A percentile compares a stretch with the other conserved stretches of the same genome.
Conservation (phyloP, 30 jellyfish, hydroid and myxozoan species). For the Chironex yamaguchii region DNA sequence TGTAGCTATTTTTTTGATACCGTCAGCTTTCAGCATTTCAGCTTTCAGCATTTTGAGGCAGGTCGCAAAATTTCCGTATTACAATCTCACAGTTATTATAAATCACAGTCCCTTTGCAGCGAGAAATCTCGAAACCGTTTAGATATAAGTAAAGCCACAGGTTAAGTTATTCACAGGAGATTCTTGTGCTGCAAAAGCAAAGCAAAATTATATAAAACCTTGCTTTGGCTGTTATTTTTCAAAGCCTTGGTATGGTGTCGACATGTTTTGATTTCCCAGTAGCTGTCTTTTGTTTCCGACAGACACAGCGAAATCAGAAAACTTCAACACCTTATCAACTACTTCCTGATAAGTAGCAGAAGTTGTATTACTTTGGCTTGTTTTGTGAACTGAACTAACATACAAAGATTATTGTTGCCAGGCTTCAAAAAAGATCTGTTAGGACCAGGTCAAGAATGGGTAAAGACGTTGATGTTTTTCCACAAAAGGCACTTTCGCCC, state of each 20-base stretch:
- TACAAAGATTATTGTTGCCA: conserved; percentile 37
- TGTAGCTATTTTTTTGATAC: too few relatives aligned
- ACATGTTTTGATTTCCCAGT: conserved; percentile 35
- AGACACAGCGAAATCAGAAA: conserved; percentile 43
- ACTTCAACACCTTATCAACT: conserved; percentile 15
- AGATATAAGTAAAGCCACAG: too few relatives aligned
- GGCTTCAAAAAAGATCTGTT: conserved; percentile 38
- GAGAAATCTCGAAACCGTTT: too few relatives aligned
- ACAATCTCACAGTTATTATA: background rate
- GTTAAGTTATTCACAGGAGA: conserved; percentile 14
- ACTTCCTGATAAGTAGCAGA: background rate
- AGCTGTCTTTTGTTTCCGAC: conserved; percentile 44
- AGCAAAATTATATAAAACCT: conserved; percentile 17
- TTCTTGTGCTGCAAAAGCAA: conserved; percentile 22
- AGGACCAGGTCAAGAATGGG: conserved; percentile 37
- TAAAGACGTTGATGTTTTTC: conserved; percentile 18
- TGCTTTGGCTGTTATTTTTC: conserved; percentile 24
- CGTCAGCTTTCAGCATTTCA: too few relatives aligned
- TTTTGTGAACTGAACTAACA: conserved; percentile 32
- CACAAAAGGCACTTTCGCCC: conserved; percentile 35
- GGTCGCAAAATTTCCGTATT: conserved; percentile 10
- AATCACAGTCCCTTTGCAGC: too few relatives aligned
- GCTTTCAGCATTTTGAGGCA: conserved; percentile 58
- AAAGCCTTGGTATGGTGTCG: conserved; percentile 14
- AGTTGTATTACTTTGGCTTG: conserved; percentile 29